Conservation (phyloP, 1,140 invertebrate genomes). For the Eciton burchellii region DNA sequence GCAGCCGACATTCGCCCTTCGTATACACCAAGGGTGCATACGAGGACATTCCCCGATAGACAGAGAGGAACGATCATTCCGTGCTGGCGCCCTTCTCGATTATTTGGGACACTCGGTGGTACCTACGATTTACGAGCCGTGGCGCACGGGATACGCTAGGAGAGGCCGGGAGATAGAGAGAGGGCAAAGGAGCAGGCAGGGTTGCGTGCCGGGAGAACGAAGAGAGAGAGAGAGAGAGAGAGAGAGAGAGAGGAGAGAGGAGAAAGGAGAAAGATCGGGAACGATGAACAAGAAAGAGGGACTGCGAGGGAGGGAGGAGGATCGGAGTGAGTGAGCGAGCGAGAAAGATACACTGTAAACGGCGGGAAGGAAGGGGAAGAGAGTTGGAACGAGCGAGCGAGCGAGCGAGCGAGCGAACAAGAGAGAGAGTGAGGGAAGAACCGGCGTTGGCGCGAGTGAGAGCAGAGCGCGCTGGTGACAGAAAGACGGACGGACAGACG, state of each 20-base stretch:
- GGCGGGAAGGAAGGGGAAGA: background rate
- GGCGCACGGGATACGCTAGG: background rate
- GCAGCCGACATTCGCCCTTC: constrained; percentile 8
- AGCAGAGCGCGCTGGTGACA: constrained; percentile 71
- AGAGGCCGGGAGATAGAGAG: constrained; percentile 7
- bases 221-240: constrained; percentile 29
- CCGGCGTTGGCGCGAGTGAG: constrained; percentile 50
- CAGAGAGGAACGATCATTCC: background rate
- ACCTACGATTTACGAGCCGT: constrained; percentile 37
- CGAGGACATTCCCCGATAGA: constrained; percentile 15
- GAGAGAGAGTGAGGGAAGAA: constrained; percentile 6
- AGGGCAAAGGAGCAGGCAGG: background rate
- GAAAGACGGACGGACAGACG: constrained; percentile 73
- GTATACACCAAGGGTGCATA: too few relatives aligned
- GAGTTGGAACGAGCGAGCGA: constrained; percentile 5
- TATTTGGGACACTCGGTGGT: constrained; percentile 33
- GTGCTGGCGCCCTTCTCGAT: constrained; percentile 15
- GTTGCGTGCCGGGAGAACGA: constrained; percentile 5
- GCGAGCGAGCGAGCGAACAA: constrained; percentile 8
- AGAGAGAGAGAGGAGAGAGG: background rate
- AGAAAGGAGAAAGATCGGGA: background rate
- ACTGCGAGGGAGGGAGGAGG: background rate
- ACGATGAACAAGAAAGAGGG: background rate
- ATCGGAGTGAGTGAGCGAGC: background rate
- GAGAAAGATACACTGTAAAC: background rate